Evolutionary conservation across 2,888 invertebrate genomes (phyloP).

Genomic region (Druceiella hillmani): DNA sequence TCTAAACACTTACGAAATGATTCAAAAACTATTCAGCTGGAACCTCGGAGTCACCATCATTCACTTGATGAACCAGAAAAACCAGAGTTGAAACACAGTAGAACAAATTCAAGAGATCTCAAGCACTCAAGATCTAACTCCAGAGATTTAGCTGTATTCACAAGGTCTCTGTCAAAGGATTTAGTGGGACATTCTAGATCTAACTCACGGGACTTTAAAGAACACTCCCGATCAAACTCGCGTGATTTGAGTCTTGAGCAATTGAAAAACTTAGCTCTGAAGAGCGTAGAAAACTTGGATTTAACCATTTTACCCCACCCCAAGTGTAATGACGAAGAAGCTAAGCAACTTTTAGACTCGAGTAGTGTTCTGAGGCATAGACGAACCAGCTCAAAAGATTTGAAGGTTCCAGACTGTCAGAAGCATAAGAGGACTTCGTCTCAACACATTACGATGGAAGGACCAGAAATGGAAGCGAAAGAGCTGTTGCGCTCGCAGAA

Average conservation of each 20-base stretch:
- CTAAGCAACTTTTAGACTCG: constrained; percentile 40
- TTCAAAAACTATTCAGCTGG: constrained; percentile 59
- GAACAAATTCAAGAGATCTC: constrained; percentile 40
- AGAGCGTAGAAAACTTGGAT: constrained; percentile 46
- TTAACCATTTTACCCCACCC: constrained; percentile 38
- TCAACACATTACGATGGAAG: constrained; percentile 46
- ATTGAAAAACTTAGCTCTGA: constrained; percentile 42
- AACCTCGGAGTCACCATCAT: constrained; percentile 49
- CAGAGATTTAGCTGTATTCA: constrained; percentile 26
- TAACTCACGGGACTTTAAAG: constrained; percentile 32
- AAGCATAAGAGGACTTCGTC: constrained; percentile 46
- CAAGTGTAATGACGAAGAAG: constrained; percentile 41
- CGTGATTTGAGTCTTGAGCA: constrained; percentile 46
- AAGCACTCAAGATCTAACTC: constrained; percentile 31
- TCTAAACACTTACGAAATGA: constrained; percentile 56
- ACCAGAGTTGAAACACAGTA: constrained; percentile 31
- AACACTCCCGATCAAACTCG: constrained; percentile 51
- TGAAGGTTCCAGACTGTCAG: constrained; percentile 32
- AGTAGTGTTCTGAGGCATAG: constrained; percentile 51
- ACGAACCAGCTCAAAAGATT: constrained; percentile 55
- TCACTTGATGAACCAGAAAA: constrained; percentile 34
- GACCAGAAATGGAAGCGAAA: constrained; percentile 28
- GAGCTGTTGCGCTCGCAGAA: constrained; percentile 37
- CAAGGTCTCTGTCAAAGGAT: constrained; percentile 29
- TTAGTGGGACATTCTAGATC: constrained; percentile 30